Evolutionary conservation across 2,888 invertebrate species (phyloP), one percentile per base, ranked within the genome.

Genomic region (Icerya purchasi): DNA sequence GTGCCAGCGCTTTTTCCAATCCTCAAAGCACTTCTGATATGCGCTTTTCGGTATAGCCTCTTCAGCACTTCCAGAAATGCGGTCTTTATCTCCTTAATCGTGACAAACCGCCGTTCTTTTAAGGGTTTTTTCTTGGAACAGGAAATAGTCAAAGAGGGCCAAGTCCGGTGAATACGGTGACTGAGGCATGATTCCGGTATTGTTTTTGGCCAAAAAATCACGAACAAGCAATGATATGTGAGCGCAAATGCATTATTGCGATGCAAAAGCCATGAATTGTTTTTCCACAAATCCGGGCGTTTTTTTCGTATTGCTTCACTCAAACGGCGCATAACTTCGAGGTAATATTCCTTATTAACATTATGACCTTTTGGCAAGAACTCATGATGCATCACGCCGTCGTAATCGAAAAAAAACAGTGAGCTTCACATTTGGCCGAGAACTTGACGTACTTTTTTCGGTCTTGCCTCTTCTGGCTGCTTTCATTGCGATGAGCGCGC

Each of bases 401-500:
- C 14, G 36, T 36, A 36, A 36, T 36, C 36, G 36, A 8, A 5
- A 61, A n/a, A 50, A 58, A 61, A 59, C 63, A 56, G 57, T 55
- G 63, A 64, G 61, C 65, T 63, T 63, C 5, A 36, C 36, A 36
- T 36, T 36, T 5, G 14, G 5, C n/a, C n/a, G n/a, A 8, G 36
- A 36, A 36, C 36, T 36, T 36, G 5, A 14, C 36, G 36, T 36
- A 14, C 36, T 36, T 14, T 36, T 36, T 36, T 14, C 8, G 5
- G 5, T 36, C 14, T 36, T 36, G 36, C 36, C 36, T 5, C n/a
- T 36, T 36, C 36, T 36, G 36, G 14, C 36, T 36, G 36, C 36
- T 36, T 36, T 14, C 36, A 65, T 57, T 66, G 66, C 65, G 36
- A 36, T 36, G 36, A 36, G 5, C 14, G 36, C 8, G 36, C 36